These are phyloP conservation scores for Cyanoderma ruficeps DNA, from an alignment of 2,113 vertebrate species.

Conservation along the genomic window DNA sequence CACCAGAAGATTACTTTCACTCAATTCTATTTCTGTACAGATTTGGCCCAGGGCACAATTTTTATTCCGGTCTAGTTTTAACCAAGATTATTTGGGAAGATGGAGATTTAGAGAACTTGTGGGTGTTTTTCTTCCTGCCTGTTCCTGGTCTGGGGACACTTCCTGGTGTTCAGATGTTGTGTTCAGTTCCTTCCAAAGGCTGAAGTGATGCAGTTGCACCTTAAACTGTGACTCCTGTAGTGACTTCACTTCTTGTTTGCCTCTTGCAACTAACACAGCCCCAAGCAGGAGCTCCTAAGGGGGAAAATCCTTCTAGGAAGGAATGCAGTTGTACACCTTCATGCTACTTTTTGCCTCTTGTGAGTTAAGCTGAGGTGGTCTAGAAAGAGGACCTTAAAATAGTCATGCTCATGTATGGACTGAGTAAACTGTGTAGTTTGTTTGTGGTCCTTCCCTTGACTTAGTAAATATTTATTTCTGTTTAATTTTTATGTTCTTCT, in stretches of 20 bases:
- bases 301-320: not conserved
- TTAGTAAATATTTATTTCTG: conserved; percentile 2
- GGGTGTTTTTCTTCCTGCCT: not conserved
- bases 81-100: not conserved
- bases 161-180: not conserved
- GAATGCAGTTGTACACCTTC: not conserved
- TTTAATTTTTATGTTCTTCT: not conserved
- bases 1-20: not conserved
- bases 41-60: not conserved
- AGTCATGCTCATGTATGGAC: not conserved
- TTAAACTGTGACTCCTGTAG: not conserved
- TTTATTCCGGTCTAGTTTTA: not conserved
- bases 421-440: not conserved
- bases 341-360: not conserved
- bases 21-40: not conserved
- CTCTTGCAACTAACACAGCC: not conserved
- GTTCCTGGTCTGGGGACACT: not conserved
- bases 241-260: not conserved
- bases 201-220: not conserved
- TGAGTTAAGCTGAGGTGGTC: not conserved
- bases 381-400: not conserved
- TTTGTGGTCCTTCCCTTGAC: not conserved
- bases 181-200: not conserved
- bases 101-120: not conserved
- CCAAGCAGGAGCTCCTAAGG: not conserved